Conservation (phyloP, 2,888 invertebrate genomes). For the Troides oblongomaculatus region DNA sequence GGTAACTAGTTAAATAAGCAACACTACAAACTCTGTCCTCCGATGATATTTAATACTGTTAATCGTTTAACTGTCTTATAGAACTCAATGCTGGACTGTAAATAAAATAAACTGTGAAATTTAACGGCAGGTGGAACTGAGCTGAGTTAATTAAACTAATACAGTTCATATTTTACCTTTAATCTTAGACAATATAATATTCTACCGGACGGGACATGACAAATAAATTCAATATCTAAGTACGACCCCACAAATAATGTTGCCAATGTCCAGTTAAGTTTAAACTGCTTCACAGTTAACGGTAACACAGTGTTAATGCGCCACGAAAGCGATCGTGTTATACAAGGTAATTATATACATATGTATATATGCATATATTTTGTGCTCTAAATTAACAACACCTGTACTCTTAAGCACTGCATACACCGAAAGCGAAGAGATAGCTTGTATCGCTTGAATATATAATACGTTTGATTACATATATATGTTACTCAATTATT, state of each 20-base stretch:
- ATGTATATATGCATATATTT: conserved; percentile 43
- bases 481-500: no score
- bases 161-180: not conserved
- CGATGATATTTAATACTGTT: no score
- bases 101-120: no score
- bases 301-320: conserved; percentile 32
- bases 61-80: no score
- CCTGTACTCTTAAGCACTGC: conserved; percentile 39
- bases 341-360: conserved; percentile 51
- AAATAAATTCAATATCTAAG: conserved; percentile 21
- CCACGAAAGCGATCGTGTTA: conserved; percentile 37
- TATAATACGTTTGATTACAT: no score
- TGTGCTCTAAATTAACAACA: conserved; percentile 60
- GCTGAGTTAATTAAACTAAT: not conserved
- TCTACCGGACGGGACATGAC: conserved; percentile 12
- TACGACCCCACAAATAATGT: conserved; percentile 16
- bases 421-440: conserved; percentile 24
- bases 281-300: conserved; percentile 35
- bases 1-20: no score
- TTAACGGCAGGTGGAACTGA: not conserved
- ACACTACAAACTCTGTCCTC: no score
- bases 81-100: no score
- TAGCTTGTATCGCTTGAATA: not conserved
- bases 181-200: not conserved
- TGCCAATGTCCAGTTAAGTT: conserved; percentile 25